Base-by-base conservation (phyloP, 2,113 vertebrate genomes). In the Pterocles gutturalis region DNA sequence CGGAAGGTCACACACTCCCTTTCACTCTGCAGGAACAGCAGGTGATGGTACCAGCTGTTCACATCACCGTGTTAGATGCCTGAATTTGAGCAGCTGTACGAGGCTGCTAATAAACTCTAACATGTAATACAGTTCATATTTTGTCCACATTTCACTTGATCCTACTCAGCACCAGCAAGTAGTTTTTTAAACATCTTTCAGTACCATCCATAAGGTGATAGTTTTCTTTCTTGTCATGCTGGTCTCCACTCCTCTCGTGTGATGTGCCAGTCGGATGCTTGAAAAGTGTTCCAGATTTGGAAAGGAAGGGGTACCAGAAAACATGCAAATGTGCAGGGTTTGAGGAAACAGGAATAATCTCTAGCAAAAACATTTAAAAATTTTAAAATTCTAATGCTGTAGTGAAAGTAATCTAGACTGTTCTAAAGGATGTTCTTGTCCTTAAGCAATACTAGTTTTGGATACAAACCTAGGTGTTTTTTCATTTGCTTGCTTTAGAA, bases 31-130 rank as follows among this genome's bases (percentile, higher is more conserved):
- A 84, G 92, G 57, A 92, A 11, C 90, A 97, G 96, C 97, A 97
- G 96, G 94, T 97, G 97, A 97, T 94, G 73, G 91, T n/a, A 84
- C 95, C 97, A 97, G 97, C 96, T 97, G 97, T 92, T 97, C 96
- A 79, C 83, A 95, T 97, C 96, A 61, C 49, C 0, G 46, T 90
- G 75, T 94, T 89, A 91, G 90, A 97, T 96, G 96, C 91, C 86
- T 95, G 90, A 96, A 89, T 92, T 89, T 78, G 94, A 96, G 91
- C 97, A 97, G 96, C 96, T 97, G 96, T 96, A 91, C 93, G 85
- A 81, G 65, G 72, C 95, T 92, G 94, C 89, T 95, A 87, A 89
- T 87, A 94, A 92, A 94, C 70, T 93, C 80, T 72, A 57, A 73
- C 49, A 61, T 90, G 70, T 89, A 94, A 85, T 53, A 45, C 73